Evolutionary conservation across 1,140 invertebrate species (phyloP).

Genomic region (Hypothenemus hampei): DNA sequence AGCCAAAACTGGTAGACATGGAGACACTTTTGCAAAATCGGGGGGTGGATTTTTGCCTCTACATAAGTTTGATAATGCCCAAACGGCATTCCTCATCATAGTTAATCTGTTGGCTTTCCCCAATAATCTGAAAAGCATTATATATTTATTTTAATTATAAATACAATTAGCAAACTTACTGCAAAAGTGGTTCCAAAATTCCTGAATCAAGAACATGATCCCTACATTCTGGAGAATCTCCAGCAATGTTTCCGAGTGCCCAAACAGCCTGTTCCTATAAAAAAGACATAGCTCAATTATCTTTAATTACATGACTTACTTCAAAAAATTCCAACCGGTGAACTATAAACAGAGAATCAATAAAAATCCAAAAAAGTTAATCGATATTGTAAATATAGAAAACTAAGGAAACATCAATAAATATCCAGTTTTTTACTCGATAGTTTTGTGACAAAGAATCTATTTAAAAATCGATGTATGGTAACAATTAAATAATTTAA

Average conservation of each 20-base stretch:
- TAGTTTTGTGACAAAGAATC: no score
- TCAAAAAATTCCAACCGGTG: no score
- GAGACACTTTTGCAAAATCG: conserved; percentile 81
- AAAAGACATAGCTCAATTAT: no score
- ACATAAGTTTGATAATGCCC: conserved; percentile 95
- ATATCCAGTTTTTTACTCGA: no score
- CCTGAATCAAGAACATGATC: conserved; percentile 85
- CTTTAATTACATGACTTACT: no score
- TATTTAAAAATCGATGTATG: no score
- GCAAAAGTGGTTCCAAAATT: conserved; percentile 81
- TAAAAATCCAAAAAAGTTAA: neutral
- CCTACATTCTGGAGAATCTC: conserved; percentile 88
- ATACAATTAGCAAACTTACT: conserved; percentile 57
- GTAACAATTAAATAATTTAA: no score
- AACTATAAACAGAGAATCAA: no score
- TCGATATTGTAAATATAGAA: neutral
- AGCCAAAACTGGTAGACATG: conserved; percentile 81
- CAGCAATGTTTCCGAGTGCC: conserved; percentile 95
- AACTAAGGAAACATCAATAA: no score
- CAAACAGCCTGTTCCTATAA: conserved; percentile 90
- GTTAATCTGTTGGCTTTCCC: conserved; percentile 74
- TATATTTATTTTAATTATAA: neutral
- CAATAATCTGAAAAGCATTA: conserved; percentile 61
- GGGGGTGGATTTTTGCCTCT: conserved; percentile 95
- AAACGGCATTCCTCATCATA: conserved; percentile 96